A percentile compares a stretch with the other conserved stretches of the same genome.
These are phyloP conservation scores for Dendrocincla fuliginosa DNA, from an alignment of 2,797 vertebrate genomes.

Conservation along the genomic window DNA sequence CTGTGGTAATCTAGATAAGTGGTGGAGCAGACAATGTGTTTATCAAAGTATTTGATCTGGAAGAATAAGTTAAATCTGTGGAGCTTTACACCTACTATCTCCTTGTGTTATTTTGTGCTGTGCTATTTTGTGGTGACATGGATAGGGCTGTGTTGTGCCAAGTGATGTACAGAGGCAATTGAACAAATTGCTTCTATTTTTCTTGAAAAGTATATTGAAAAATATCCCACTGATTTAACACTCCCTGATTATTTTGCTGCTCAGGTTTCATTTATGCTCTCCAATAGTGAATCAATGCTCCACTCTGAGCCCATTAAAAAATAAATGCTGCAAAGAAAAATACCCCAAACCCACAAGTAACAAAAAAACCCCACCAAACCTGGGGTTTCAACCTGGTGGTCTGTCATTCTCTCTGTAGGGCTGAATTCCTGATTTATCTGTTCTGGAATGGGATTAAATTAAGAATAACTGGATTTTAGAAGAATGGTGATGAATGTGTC, in stretches of 20 bases:
- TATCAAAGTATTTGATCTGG: neutral
- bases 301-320: neutral
- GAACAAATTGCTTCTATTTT: neutral
- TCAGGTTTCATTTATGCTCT: neutral
- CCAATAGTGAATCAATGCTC: neutral
- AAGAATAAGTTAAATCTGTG: neutral
- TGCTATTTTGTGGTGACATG: neutral
- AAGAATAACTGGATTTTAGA: neutral
- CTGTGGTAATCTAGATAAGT: neutral
- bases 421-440: neutral
- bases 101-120: neutral
- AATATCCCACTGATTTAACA: neutral
- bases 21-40: neutral
- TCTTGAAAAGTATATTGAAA: neutral
- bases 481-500: neutral
- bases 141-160: neutral
- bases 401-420: neutral
- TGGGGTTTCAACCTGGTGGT: neutral
- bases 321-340: neutral
- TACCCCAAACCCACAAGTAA: neutral
- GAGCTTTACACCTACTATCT: neutral
- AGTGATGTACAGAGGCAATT: neutral
- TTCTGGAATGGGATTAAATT: neutral
- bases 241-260: neutral
- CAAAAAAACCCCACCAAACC: fast-evolving